Base-by-base conservation (phyloP, 2,797 vertebrate genomes). In the Etheostoma nigrum region DNA sequence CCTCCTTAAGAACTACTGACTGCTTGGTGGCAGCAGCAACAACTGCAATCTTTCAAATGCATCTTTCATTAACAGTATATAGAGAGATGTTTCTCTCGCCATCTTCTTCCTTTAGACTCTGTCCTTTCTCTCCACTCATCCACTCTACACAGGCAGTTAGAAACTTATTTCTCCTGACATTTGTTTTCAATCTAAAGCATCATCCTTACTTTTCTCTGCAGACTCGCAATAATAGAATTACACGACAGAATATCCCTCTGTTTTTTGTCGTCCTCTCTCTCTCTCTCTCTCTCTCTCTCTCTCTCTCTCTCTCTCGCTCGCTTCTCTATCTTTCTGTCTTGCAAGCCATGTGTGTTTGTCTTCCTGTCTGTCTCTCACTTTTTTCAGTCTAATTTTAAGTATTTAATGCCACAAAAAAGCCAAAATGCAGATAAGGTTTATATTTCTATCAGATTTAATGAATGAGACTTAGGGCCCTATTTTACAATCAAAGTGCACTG, bases 151-250 rank as follows among this genome's bases (percentile, higher is more conserved):
- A 64, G 53, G 76, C 70, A 18, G 51, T 25, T 62, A 76, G 72
- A 87, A 89, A 87, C 76, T 85, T 85, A 90, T 94, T 91, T 90
- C 86, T 89, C 63, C 76, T 93, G 91, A 94, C 93, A 94, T 95
- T 95, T 95, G 92, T 93, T 95, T 95, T 90, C 90, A 94, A 93
- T 95, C 91, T 88, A 81, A 91, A 93, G 89, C 86, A 57, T 89
- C 91, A 86, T 91, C 89, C 87, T 75, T 76, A 68, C 54, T 88
- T 89, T 91, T 91, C 90, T 91, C 88, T 84, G 92, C 89, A 90
- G 92, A 90, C 78, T 86, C 91, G 88, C 80, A 93, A 93, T 95
- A 94, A 93, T 87, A 88, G 83, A 88, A 91, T 94, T 93, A 94
- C 81, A 33, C 82, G 58, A 19, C 82, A 88, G 77, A 78, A 73